These are phyloP conservation scores for Cylloceria caligata DNA, from an alignment of 2,888 invertebrate genomes.

Conservation along the genomic window DNA sequence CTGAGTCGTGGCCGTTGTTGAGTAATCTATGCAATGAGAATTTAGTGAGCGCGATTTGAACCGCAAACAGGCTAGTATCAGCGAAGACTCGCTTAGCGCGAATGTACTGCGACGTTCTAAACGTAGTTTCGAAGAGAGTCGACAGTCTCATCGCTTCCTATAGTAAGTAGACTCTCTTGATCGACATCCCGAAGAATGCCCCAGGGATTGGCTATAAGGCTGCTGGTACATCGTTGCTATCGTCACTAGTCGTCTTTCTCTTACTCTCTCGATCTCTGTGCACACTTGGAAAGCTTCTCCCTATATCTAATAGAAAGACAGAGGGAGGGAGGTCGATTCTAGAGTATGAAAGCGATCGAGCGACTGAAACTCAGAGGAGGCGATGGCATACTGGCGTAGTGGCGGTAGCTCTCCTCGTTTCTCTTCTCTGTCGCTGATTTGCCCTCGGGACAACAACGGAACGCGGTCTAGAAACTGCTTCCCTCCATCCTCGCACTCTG, in stretches of 20 bases:
- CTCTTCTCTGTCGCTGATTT: slow-evolving; percentile 37
- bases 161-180: not conserved
- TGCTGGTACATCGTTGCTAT: slow-evolving; percentile 44
- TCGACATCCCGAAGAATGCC: slow-evolving; percentile 55
- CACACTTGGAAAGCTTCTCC: slow-evolving; percentile 24
- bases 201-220: slow-evolving; percentile 48
- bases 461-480: slow-evolving; percentile 23
- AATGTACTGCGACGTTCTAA: slow-evolving; percentile 27
- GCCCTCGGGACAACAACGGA: slow-evolving; percentile 37
- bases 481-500: not conserved
- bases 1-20: slow-evolving; percentile 26
- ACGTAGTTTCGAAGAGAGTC: slow-evolving; percentile 40
- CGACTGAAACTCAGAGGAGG: slow-evolving; percentile 17
- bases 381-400: slow-evolving; percentile 12
- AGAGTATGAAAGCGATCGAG: slow-evolving; percentile 27
- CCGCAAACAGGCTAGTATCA: slow-evolving; percentile 12
- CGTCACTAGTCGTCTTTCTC: slow-evolving; percentile 17
- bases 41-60: slow-evolving; percentile 49
- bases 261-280: slow-evolving; percentile 10
- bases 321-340: slow-evolving; percentile 41
- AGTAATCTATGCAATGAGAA: slow-evolving; percentile 50
- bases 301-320: slow-evolving; percentile 24
- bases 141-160: not conserved
- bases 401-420: slow-evolving; percentile 4
- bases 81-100: slow-evolving; percentile 5